Evolutionary conservation across 2,797 vertebrate species (phyloP).

Genomic region (Poeciliopsis paucimaculata): DNA sequence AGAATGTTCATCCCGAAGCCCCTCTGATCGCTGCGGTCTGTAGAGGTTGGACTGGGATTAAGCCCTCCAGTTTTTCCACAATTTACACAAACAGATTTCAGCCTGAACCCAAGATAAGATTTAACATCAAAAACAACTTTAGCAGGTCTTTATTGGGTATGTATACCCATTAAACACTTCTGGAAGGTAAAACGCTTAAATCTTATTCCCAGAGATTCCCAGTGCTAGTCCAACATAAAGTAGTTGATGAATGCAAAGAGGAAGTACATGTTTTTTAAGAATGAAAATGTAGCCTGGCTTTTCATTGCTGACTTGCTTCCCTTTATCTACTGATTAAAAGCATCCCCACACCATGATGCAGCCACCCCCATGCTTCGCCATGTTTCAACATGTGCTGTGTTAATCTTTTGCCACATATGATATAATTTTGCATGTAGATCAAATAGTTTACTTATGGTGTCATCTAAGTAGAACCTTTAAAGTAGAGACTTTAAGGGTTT

Average conservation of each 20-base stretch:
- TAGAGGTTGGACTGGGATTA: slow-evolving; percentile 47
- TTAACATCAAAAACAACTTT: slow-evolving; percentile 16
- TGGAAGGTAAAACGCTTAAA: not conserved
- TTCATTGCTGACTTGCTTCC: not conserved
- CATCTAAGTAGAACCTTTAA: not conserved
- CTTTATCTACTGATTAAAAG: not conserved
- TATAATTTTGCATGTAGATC: not conserved
- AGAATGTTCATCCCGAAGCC: slow-evolving; percentile 52
- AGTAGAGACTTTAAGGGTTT: not conserved
- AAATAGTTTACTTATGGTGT: not conserved
- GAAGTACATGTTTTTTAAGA: not conserved
- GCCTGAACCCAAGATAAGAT: not conserved
- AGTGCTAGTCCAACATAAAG: not conserved
- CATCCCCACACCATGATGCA: not conserved
- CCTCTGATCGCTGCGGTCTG: slow-evolving; percentile 49
- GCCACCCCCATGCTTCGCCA: not conserved
- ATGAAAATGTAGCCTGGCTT: not conserved
- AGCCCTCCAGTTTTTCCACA: slow-evolving; percentile 17
- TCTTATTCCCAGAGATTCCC: not conserved
- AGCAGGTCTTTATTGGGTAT: slow-evolving; percentile 11
- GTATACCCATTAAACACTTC: not conserved
- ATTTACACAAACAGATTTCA: slow-evolving; percentile 47
- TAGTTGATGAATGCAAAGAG: not conserved
- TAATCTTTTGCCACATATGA: not conserved
- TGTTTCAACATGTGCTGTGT: not conserved